phyloP scores from a whole-genome alignment of 1,140 invertebrate species.

The Magallana ariakensis region DNA sequence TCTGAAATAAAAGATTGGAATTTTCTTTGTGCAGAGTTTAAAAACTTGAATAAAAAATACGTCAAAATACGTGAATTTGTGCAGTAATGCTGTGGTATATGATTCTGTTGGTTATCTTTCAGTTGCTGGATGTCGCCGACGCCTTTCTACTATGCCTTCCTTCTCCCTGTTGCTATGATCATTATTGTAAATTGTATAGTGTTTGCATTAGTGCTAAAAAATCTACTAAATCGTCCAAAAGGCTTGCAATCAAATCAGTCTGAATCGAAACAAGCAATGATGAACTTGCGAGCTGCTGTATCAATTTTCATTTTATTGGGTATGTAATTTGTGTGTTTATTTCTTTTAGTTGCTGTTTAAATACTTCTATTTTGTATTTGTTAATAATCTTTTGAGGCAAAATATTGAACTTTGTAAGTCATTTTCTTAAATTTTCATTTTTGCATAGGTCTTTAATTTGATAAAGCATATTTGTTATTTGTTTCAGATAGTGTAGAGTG shows the following conservation, averaged over 20 bases:
- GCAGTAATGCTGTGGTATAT: too few species aligned
- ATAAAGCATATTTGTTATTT: too few species aligned
- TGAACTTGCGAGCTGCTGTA: conserved; percentile 77
- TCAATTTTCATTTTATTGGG: conserved; percentile 78
- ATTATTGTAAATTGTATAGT: conserved; percentile 77
- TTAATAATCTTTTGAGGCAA: too few species aligned
- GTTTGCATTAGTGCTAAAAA: conserved; percentile 77
- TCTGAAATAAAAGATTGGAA: too few species aligned
- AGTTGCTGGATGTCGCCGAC: conserved; percentile 78
- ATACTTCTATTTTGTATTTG: too few species aligned
- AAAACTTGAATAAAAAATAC: too few species aligned
- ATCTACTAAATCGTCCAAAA: conserved; percentile 66
- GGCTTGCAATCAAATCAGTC: conserved; percentile 74
- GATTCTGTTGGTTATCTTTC: conserved; percentile 21
- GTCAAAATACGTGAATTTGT: neutral
- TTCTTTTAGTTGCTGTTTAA: too few species aligned
- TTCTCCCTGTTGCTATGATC: conserved; percentile 75
- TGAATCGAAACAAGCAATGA: conserved; percentile 67
- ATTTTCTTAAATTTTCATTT: too few species aligned
- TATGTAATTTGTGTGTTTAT: conserved; percentile 49
- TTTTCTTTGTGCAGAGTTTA: too few species aligned
- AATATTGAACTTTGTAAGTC: too few species aligned
- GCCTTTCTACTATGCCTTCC: conserved; percentile 78
- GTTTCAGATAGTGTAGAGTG: too few species aligned
- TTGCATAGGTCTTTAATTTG: too few species aligned